Conservation (phyloP, 1,140 invertebrate genomes). For the Zaprionus inermis region DNA sequence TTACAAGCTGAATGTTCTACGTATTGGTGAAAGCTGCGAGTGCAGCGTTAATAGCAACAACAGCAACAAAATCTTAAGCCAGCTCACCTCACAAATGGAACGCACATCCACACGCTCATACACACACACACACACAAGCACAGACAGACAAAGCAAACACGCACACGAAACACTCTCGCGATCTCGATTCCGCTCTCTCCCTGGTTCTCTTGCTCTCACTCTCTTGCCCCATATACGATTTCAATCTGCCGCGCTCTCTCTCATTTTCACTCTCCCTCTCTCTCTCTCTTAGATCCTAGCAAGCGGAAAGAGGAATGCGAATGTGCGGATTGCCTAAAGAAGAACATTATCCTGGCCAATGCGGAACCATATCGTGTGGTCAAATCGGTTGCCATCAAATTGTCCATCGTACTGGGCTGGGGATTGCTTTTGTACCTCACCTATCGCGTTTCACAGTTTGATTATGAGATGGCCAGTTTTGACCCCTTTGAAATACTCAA, state of each 20-base stretch:
- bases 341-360: slow-evolving; percentile 91
- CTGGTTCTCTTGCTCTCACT: neutral
- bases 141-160: slow-evolving; percentile 28
- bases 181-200: slow-evolving; percentile 10
- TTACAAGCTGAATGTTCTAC: slow-evolving; percentile 41
- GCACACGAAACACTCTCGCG: slow-evolving; percentile 27
- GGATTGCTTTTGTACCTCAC: slow-evolving; percentile 92
- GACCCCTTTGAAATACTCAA: slow-evolving; percentile 99
- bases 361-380: slow-evolving; percentile 94
- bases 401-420: slow-evolving; percentile 94
- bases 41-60: slow-evolving; percentile 49
- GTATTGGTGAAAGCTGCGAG: slow-evolving; percentile 75
- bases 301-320: slow-evolving; percentile 91
- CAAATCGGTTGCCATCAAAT: slow-evolving; percentile 88
- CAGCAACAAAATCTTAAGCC: slow-evolving; percentile 38
- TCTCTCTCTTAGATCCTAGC: slow-evolving; percentile 87
- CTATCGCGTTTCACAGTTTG: slow-evolving; percentile 98
- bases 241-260: neutral
- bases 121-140: slow-evolving; percentile 28
- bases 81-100: slow-evolving; percentile 67
- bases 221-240: slow-evolving; percentile 13
- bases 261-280: neutral
- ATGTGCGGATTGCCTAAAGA: slow-evolving; percentile 94
- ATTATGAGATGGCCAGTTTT: slow-evolving; percentile 99
- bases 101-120: slow-evolving; percentile 29